phyloP scores from a whole-genome alignment of 2,113 vertebrate species.

The Chrysochloris asiatica region DNA sequence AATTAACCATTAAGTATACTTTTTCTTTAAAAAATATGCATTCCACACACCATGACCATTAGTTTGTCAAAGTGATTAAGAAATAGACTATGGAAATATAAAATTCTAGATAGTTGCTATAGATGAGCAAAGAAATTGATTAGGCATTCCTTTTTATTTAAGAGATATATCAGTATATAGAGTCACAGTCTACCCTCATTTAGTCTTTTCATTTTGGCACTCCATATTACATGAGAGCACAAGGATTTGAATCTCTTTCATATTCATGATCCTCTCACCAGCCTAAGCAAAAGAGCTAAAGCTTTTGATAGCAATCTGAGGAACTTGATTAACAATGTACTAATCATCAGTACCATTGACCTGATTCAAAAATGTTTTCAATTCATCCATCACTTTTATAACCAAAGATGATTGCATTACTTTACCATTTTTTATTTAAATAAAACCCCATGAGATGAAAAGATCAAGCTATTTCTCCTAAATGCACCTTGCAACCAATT shows the following conservation, averaged over 20 bases:
- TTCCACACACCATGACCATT: not conserved
- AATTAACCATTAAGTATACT: not conserved
- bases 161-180: conserved; percentile 85
- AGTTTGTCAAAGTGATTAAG: not conserved
- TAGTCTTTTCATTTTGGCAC: conserved; percentile 88
- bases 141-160: conserved; percentile 85
- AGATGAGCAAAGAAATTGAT: conserved; percentile 81
- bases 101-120: conserved; percentile 70
- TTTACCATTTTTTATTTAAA: conserved; percentile 89
- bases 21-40: not conserved
- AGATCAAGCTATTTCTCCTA: conserved; percentile 86
- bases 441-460: conserved; percentile 87
- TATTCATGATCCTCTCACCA: conserved; percentile 92
- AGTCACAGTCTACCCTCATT: conserved; percentile 87
- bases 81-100: conserved; percentile 33
- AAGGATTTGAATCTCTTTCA: conserved; percentile 90
- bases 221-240: conserved; percentile 88
- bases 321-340: conserved; percentile 93
- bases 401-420: conserved; percentile 90
- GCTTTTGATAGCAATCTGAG: conserved; percentile 91
- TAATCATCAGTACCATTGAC: conserved; percentile 92
- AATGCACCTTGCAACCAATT: conserved; percentile 86
- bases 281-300: conserved; percentile 88
- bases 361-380: conserved; percentile 91
- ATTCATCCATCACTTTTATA: conserved; percentile 88